Conservation (phyloP, 2,113 vertebrate genomes). For the Puma concolor region DNA sequence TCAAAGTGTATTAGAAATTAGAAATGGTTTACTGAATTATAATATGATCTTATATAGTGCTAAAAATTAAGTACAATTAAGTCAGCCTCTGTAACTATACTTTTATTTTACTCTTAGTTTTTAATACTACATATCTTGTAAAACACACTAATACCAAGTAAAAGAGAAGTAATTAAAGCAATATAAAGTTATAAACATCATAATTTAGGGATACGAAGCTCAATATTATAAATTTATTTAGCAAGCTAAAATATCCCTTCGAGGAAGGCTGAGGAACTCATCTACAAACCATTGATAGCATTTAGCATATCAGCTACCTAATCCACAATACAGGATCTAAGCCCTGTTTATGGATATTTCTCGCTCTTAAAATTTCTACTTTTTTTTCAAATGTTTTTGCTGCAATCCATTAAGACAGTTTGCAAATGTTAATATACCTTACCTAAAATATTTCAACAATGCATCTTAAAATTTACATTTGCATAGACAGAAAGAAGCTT, state of each 20-base stretch:
- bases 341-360: neutral
- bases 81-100: neutral
- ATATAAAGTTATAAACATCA: neutral
- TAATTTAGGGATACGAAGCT: slow-evolving; percentile 37
- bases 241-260: slow-evolving; percentile 1
- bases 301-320: neutral
- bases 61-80: slow-evolving; percentile 15
- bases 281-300: neutral
- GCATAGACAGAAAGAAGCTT: slow-evolving; percentile 73
- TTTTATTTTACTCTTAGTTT: slow-evolving; percentile 2
- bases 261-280: neutral
- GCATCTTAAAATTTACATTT: slow-evolving; percentile 60
- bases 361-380: neutral
- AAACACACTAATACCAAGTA: slow-evolving; percentile 27
- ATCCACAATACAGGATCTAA: neutral
- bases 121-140: slow-evolving; percentile 33
- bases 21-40: slow-evolving; percentile 44
- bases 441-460: slow-evolving; percentile 47
- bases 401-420: neutral
- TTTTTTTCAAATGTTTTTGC: slow-evolving; percentile 55
- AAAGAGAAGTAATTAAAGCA: slow-evolving; percentile 36
- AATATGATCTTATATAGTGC: neutral
- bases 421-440: slow-evolving; percentile 16
- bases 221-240: slow-evolving; percentile 30
- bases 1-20: neutral